Base-by-base conservation (phyloP, 2,113 vertebrate species). In the Prunella fulvescens region DNA sequence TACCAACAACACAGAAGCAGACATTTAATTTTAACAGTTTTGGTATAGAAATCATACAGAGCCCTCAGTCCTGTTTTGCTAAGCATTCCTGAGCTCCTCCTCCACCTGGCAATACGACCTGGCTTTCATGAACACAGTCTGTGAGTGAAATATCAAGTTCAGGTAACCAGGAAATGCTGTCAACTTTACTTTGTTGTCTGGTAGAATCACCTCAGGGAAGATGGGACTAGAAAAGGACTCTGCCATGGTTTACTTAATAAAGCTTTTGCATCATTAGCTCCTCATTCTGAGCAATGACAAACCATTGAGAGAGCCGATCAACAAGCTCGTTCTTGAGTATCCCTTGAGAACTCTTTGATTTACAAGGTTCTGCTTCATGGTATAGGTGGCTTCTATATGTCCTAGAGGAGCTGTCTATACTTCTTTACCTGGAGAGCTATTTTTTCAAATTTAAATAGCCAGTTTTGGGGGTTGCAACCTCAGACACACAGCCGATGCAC, bases 401-500 rank as follows among this genome's bases (percentile, higher is more conserved):
- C 44, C 29, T 72, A 31, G 28, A 81, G n/a, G 12, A 51, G 22
- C 7, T 71, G 31, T 4, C 13, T 71, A 6, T 54, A 6, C 11
- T 60, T 44, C 22, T 15, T 42, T 60, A 12, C 8, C 15, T 71
- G 28, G 8, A 61, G 16, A 70, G 9, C 1, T 42, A 42, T 8
- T 73, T 92, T 45, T 70, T 7, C 4, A 66, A 78, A 88, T 53
- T 39, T 69, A 48, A 48, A 28, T 48, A 45, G 5, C 6, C 64
- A 67, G 31, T 61, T 28, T 42, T 25, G 2, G 5, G 11, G 0
- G 3, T 33, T 86, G 12, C 7, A 54, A 10, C 7, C 11, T 70
- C 20, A 8, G 23, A 54, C 12, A 22, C 26, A 20, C 10, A 29
- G 10, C 40, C 2, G 1, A 4, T 42, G 5, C 2, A 1, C 37